Base-by-base conservation (phyloP, 2,888 invertebrate species). In the Anarsia innoxiella region DNA sequence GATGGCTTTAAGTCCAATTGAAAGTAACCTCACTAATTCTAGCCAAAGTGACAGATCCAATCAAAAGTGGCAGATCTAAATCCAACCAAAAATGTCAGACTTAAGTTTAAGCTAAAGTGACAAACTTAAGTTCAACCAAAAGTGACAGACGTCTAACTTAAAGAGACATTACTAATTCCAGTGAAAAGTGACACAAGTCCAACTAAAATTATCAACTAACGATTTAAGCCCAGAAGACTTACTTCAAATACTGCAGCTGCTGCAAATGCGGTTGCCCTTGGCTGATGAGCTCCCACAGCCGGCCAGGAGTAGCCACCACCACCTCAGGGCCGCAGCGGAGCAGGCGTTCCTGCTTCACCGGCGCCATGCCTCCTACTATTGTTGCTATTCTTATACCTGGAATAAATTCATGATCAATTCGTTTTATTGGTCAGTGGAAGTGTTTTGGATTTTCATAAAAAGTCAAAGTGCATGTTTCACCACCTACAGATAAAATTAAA, bases 301-400 rank as follows among this genome's bases (percentile, higher is more conserved):
- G 86, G 0, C 99, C 99, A 0, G 99, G 99, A 0, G 99, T 99
- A 1, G 96, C 99, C 23, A 99, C 95, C 1, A 99, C 92, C 44
- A 99, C 91, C 72, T 99, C 96, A 0, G 99, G 99, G 13, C 90
- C 89, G 41, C 89, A 89, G 1, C 83, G 88, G 10, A 99, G 84
- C 35, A 99, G 77, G 40, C 99, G 85, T 68, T 95, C 93, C 68
- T 99, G 99, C 64, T 99, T 99, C 37, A 96, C 95, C 0, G 91
- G 86, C 0, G 98, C 92, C 88, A 99, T 89, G 1, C 99, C 99
- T 0, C 99, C 99, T 19, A 99, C 93, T 51, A 99, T 88, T 0
- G 93, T 91, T 0, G 93, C 93, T 43, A 96, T 84, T 77, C 89
- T 79, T 27, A 91, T 88, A 45, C 87, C 88, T 80, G 42, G 9